Base-by-base conservation (phyloP, 2,797 vertebrate species). In the Crocidura indochinensis region DNA sequence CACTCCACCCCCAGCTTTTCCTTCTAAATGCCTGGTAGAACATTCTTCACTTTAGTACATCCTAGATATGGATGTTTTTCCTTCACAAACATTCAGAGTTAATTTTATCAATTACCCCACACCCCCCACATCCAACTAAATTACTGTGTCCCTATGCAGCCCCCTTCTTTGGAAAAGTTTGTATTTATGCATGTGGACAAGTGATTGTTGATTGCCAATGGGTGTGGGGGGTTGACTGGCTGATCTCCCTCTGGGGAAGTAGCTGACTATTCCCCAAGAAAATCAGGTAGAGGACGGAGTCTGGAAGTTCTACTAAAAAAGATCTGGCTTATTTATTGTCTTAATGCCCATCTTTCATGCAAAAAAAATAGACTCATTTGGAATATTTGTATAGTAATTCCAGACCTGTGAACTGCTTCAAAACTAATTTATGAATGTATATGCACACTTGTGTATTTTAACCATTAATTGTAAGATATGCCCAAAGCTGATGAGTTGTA, bases 41-140 rank as follows among this genome's bases (percentile, higher is more conserved):
- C 1, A 31, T 46, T 88, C n/a, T 64, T 88, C 10, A 27, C 31
- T 64, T 47, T 3, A 44, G 75, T 46, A 49, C 29, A n/a, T 73
- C 94, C 72, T 29, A 77, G 65, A 47, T 76, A 77, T 74, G 47
- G 8, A 29, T 46, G 71, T 27, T 69, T 71, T 60, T 85, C 91
- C 78, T 80, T 73, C 72, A 71, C 67, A 88, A 29, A 81, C 17
- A 60, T 60, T 60, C 17, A 17, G 6, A 60, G 56, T 60, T 60
- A 20, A 20, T 60, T 60, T 60, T 60, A 60, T 60, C 56, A 60
- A 60, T 38, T 38, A 38, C 38, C 38, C 38, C 2, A 38, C 5
- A 38, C 38, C 38, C 38, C 38, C 38, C 38, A 38, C 38, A 38
- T 38, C 38, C 38, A 38, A 38, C 38, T 38, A 38, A 60, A 60